phyloP scores from a whole-genome alignment of 2,797 vertebrate species.

The Synaphobranchus kaupii region DNA sequence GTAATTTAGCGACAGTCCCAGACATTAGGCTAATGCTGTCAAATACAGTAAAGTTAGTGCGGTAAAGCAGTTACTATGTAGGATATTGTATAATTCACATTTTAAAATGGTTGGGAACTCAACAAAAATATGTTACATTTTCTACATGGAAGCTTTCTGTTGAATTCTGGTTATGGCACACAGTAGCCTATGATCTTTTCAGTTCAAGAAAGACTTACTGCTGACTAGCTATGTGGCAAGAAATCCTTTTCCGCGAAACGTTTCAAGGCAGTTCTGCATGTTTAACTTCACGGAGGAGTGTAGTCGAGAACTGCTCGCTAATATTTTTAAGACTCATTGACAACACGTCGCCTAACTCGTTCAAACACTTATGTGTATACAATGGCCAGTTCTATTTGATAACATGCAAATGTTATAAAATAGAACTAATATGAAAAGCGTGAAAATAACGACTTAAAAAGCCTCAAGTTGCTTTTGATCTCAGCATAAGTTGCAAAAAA shows the following conservation, averaged over 20 bases:
- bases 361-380: background rate
- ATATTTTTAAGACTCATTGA: background rate
- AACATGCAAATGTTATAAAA: background rate
- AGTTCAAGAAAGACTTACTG: background rate
- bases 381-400: background rate
- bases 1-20: conserved; percentile 31
- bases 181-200: background rate
- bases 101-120: background rate
- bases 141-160: background rate
- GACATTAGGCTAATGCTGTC: background rate
- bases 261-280: background rate
- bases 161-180: background rate
- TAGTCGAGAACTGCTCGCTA: background rate
- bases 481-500: background rate
- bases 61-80: background rate
- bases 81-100: background rate
- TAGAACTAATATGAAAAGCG: background rate
- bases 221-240: conserved; percentile 6
- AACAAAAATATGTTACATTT: background rate
- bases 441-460: background rate
- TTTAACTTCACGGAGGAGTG: background rate
- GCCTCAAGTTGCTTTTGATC: background rate
- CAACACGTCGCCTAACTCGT: background rate
- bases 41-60: background rate
- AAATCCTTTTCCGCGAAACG: background rate